These are phyloP conservation scores for Archaeoteleia sp. DNA, from an alignment of 2,888 invertebrate genomes.

Conservation along the genomic window DNA sequence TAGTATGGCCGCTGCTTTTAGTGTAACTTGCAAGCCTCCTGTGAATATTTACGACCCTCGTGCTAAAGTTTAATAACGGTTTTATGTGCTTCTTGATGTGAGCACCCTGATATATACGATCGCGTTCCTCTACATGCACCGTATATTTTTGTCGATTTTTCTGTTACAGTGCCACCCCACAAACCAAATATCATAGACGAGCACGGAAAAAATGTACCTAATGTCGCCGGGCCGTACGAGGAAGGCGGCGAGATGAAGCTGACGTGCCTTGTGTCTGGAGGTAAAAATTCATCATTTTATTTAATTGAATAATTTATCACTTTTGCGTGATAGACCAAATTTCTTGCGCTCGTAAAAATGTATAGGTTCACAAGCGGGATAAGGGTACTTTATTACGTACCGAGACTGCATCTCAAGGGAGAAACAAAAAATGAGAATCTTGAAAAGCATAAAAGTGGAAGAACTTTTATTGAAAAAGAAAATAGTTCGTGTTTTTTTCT, in stretches of 20 bases:
- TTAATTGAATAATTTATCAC: constrained; percentile 33
- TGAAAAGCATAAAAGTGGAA: not conserved
- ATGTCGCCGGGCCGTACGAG: constrained; percentile 83
- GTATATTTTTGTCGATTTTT: constrained; percentile 56
- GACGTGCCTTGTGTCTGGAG: constrained; percentile 86
- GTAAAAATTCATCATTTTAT: constrained; percentile 74
- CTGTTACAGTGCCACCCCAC: constrained; percentile 83
- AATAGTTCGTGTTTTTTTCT: not conserved
- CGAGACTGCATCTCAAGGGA: constrained; percentile 1
- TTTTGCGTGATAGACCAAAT: constrained; percentile 7
- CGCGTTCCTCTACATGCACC: constrained; percentile 33
- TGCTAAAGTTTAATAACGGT: constrained; percentile 54
- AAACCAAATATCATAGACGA: constrained; percentile 85
- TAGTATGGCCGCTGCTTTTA: constrained; percentile 40
- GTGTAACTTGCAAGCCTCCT: constrained; percentile 41
- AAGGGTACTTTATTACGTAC: constrained; percentile 22
- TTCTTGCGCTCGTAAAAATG: constrained; percentile 27
- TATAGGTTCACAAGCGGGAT: constrained; percentile 13
- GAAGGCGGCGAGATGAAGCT: constrained; percentile 84
- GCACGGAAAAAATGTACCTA: constrained; percentile 79
- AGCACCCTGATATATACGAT: constrained; percentile 43
- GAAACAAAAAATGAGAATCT: not conserved
- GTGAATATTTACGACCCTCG: constrained; percentile 51
- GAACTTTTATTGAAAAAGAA: not conserved
- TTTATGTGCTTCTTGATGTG: constrained; percentile 50